Conservation (phyloP, 2,113 vertebrate genomes). For the Lepus timidus region DNA sequence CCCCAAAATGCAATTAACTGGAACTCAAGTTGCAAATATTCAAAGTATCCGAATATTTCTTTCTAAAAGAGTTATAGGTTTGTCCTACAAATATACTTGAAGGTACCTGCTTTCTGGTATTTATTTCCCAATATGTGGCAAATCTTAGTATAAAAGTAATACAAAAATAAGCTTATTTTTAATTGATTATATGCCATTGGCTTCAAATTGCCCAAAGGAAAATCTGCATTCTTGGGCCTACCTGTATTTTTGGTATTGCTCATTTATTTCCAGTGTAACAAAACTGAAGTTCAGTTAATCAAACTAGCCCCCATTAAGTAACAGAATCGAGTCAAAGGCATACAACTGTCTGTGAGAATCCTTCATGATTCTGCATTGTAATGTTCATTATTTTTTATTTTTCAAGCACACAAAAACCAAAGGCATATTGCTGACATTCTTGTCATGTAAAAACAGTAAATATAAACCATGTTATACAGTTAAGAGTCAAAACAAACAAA, state of each 20-base stretch:
- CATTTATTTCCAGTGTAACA: neutral
- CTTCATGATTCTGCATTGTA: constrained; percentile 51
- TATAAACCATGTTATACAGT: constrained; percentile 43
- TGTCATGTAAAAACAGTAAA: constrained; percentile 36
- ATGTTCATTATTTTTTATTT: constrained; percentile 49
- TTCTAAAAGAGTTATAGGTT: constrained; percentile 32
- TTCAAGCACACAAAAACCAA: constrained; percentile 44
- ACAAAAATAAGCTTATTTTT: constrained; percentile 45
- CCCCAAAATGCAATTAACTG: constrained; percentile 49
- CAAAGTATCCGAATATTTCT: constrained; percentile 54
- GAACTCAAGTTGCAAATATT: constrained; percentile 54
- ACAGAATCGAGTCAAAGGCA: constrained; percentile 54
- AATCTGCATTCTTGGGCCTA: neutral
- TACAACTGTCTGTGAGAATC: neutral
- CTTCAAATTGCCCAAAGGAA: constrained; percentile 33
- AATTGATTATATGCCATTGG: constrained; percentile 38
- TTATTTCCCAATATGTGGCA: constrained; percentile 52
- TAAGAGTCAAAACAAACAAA: constrained; percentile 61
- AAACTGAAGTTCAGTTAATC: constrained; percentile 37
- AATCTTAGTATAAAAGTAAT: constrained; percentile 38
- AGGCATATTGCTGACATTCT: constrained; percentile 22
- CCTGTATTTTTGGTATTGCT: constrained; percentile 35
- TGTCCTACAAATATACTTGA: constrained; percentile 29
- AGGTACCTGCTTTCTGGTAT: constrained; percentile 15
- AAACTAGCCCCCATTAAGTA: neutral